These are phyloP conservation scores for Pachypanchax playfairii DNA, from an alignment of 2,113 vertebrate genomes.

Conservation along the genomic window DNA sequence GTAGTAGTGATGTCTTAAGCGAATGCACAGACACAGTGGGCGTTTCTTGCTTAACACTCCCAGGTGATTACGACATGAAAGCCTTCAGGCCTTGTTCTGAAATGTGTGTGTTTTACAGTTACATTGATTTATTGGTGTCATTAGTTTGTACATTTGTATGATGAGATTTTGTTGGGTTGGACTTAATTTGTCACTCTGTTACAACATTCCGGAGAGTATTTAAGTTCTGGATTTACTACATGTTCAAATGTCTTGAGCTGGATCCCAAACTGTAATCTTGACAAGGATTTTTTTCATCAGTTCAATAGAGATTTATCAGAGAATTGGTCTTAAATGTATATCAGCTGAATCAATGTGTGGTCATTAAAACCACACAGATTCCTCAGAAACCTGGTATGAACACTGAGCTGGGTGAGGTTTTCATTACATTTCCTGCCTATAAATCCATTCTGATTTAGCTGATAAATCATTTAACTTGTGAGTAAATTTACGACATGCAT, in stretches of 20 bases:
- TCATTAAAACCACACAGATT: background rate
- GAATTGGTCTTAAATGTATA: conserved; percentile 32
- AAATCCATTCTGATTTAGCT: no score
- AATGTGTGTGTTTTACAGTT: conserved; percentile 25
- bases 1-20: conserved; percentile 33
- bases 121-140: conserved; percentile 48
- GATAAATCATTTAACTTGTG: no score
- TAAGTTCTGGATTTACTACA: conserved; percentile 56
- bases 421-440: conserved; percentile 4
- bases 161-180: conserved; percentile 49
- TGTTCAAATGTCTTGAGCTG: conserved; percentile 53
- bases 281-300: conserved; percentile 58
- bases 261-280: conserved; percentile 52
- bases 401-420: background rate
- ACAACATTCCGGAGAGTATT: conserved; percentile 44
- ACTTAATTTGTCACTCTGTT: conserved; percentile 56
- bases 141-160: conserved; percentile 52
- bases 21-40: conserved; percentile 32
- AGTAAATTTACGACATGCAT: no score
- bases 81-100: conserved; percentile 41
- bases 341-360: conserved; percentile 28
- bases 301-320: conserved; percentile 55
- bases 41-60: conserved; percentile 39
- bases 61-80: conserved; percentile 51
- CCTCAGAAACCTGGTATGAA: background rate